Evolutionary conservation across 2,888 invertebrate species (phyloP).

Genomic region (Caenorhabditis sinica): DNA sequence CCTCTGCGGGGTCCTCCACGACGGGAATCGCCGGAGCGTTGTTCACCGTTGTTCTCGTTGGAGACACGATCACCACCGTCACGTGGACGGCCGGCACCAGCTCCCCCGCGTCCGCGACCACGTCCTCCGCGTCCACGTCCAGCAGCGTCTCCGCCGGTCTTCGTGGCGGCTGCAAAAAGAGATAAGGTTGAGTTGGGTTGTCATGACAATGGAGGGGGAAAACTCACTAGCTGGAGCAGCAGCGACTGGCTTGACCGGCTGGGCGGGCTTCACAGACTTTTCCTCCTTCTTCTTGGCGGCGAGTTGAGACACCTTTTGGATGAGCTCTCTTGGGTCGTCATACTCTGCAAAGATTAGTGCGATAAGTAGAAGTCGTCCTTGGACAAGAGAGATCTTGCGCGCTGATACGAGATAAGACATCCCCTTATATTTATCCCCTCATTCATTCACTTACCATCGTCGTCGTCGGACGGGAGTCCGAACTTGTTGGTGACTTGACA

Average conservation of each 20-base stretch:
- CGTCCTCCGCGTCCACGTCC: constrained; percentile 77
- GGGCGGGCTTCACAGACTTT: constrained; percentile 71
- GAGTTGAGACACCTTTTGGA: constrained; percentile 66
- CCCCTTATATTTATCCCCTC: neutral
- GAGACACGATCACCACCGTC: constrained; percentile 58
- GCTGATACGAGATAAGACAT: constrained; percentile 25
- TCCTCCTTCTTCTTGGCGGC: constrained; percentile 75
- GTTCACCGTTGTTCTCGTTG: constrained; percentile 60
- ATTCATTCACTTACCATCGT: constrained; percentile 75
- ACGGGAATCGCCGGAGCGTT: constrained; percentile 69
- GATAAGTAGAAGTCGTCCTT: neutral
- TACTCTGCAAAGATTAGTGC: constrained; percentile 70
- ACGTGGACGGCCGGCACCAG: constrained; percentile 68
- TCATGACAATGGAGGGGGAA: neutral
- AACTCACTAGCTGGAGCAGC: constrained; percentile 61
- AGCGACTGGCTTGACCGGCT: constrained; percentile 65
- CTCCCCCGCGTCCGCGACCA: constrained; percentile 77
- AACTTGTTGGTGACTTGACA: constrained; percentile 80
- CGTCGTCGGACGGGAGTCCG: constrained; percentile 76
- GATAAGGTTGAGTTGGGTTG: neutral
- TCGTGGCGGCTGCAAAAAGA: constrained; percentile 45
- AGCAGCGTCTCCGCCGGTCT: constrained; percentile 61
- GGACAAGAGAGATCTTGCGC: neutral
- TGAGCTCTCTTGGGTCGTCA: constrained; percentile 78
- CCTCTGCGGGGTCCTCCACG: constrained; percentile 74